Percentiles rank a stretch among this genome's conserved stretches.
phyloP scores from a whole-genome alignment of 2,113 vertebrate species.

The Etheostoma cragini region DNA sequence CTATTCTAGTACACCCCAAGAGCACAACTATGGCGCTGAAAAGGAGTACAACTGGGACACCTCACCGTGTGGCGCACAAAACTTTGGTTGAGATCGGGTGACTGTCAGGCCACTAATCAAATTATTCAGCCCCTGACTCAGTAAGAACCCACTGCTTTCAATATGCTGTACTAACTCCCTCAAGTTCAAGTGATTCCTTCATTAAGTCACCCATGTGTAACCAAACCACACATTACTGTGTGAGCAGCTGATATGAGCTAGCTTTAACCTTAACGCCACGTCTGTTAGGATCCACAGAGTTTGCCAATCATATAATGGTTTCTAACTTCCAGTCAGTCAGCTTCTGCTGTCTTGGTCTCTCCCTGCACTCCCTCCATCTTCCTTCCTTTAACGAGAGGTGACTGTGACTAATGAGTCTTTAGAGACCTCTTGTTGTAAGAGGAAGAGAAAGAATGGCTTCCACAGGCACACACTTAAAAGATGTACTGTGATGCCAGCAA shows the following conservation, averaged over 20 bases:
- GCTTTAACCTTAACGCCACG: conserved; percentile 11
- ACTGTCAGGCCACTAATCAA: background rate
- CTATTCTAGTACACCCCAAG: too few species aligned
- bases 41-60: too few species aligned
- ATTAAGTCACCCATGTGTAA: background rate
- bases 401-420: conserved; percentile 82
- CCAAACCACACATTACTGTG: background rate
- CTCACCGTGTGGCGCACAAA: background rate
- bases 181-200: background rate
- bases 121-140: background rate
- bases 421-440: conserved; percentile 78
- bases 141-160: background rate
- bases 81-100: background rate
- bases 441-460: conserved; percentile 70
- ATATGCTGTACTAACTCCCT: background rate
- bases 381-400: conserved; percentile 70
- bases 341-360: conserved; percentile 23
- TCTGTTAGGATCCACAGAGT: background rate
- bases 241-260: background rate
- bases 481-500: conserved; percentile 72
- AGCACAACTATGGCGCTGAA: too few species aligned
- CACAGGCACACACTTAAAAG: conserved; percentile 71
- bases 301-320: conserved; percentile 19
- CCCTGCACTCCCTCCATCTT: conserved; percentile 31
- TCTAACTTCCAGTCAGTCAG: conserved; percentile 22